Evolutionary conservation across 2,797 vertebrate species (phyloP).

Genomic region (Sebastes paucispinis): DNA sequence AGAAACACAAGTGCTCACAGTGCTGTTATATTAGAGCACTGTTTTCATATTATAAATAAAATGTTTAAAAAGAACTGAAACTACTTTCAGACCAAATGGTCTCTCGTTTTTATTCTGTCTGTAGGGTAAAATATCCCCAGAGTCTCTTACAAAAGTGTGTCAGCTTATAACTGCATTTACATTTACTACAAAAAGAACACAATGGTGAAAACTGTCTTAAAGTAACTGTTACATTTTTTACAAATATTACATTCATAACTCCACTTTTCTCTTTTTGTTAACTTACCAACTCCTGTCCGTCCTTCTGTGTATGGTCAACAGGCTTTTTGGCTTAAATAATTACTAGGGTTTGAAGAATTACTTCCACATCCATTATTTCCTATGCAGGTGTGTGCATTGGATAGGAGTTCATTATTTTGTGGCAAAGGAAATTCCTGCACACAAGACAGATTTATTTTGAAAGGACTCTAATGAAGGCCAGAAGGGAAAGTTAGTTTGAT

Average conservation of each 20-base stretch:
- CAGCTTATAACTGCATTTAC: not conserved
- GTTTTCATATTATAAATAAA: not conserved
- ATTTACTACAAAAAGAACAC: not conserved
- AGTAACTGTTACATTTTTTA: not conserved
- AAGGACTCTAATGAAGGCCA: not conserved
- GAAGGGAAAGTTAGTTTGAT: not conserved
- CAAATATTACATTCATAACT: not conserved
- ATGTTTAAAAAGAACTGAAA: slow-evolving; percentile 5
- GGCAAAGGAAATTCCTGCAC: not conserved
- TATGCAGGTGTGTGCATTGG: not conserved
- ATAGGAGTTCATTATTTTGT: not conserved
- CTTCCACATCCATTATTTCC: not conserved
- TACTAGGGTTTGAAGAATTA: not conserved
- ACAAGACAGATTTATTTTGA: not conserved
- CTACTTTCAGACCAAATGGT: slow-evolving; percentile 2
- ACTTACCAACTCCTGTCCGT: not conserved
- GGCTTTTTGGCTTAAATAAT: not conserved
- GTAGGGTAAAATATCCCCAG: not conserved
- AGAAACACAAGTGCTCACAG: not conserved
- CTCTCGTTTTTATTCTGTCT: slow-evolving; percentile 42
- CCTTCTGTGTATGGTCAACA: not conserved
- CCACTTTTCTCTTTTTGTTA: not conserved
- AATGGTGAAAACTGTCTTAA: not conserved
- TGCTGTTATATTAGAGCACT: not conserved
- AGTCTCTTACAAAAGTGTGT: not conserved